phyloP scores from a whole-genome alignment of 2,888 invertebrate genomes.

The Lysandra coridon region DNA sequence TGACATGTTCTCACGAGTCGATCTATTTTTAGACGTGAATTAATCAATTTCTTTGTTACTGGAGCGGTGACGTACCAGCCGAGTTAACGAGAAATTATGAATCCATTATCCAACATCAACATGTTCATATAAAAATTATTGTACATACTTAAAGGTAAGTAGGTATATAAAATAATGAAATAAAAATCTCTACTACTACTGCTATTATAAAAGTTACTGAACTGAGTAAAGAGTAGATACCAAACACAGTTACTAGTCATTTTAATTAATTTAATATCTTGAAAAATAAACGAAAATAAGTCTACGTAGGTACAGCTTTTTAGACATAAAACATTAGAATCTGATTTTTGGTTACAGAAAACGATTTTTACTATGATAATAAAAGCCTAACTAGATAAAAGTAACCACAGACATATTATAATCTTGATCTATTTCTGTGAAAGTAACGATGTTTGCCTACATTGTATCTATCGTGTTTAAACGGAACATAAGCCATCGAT shows the following conservation, averaged over 20 bases:
- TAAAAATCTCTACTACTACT: too few relatives aligned
- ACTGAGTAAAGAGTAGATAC: too few relatives aligned
- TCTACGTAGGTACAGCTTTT: too few relatives aligned
- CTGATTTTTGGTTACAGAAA: background rate
- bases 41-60: slow-evolving; percentile 37
- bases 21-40: slow-evolving; percentile 41
- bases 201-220: too few relatives aligned
- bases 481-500: background rate
- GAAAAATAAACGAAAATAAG: too few relatives aligned
- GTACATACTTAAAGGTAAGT: background rate
- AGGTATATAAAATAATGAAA: too few relatives aligned
- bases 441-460: background rate
- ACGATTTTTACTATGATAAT: background rate
- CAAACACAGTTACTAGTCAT: too few relatives aligned
- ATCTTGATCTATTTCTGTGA: too few relatives aligned
- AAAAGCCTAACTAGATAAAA: background rate
- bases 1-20: slow-evolving; percentile 32
- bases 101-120: slow-evolving; percentile 10
- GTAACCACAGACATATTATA: too few relatives aligned
- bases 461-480: background rate
- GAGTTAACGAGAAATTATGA: slow-evolving; percentile 20
- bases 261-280: too few relatives aligned
- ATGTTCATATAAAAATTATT: background rate
- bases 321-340: background rate
- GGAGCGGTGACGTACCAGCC: slow-evolving; percentile 20